phyloP scores from a whole-genome alignment of 2,113 vertebrate genomes.

The Ancistrus triradiatus region DNA sequence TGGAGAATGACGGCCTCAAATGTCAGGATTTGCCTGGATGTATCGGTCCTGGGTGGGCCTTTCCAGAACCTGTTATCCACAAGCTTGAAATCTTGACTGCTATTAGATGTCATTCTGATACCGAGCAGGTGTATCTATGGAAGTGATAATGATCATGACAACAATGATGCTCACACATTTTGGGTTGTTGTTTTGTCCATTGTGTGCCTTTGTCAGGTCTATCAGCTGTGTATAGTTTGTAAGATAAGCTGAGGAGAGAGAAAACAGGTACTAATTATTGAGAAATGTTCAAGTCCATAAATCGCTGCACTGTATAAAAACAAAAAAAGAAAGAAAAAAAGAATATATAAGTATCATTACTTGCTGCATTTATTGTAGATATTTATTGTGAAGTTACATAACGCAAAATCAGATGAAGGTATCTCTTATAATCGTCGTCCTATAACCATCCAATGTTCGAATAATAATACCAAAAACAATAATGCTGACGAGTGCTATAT shows the following conservation, averaged over 20 bases:
- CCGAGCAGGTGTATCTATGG: constrained; percentile 49
- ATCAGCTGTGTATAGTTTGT: constrained; percentile 75
- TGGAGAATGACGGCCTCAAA: constrained; percentile 31
- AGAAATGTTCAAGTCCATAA: constrained; percentile 51
- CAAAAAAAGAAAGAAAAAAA: constrained; percentile 27
- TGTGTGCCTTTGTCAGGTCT: constrained; percentile 77
- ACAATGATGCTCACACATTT: constrained; percentile 62
- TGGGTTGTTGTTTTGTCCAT: constrained; percentile 68
- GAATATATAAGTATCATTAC: constrained; percentile 65
- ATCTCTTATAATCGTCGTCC: constrained; percentile 37
- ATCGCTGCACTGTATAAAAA: constrained; percentile 42
- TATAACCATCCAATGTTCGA: constrained; percentile 27
- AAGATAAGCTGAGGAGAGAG: constrained; percentile 59
- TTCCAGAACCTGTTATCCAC: constrained; percentile 18
- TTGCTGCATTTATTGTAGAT: constrained; percentile 62
- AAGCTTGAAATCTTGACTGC: constrained; percentile 34
- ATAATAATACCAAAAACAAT: constrained; percentile 18
- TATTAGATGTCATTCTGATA: constrained; percentile 21
- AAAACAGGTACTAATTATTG: constrained; percentile 69
- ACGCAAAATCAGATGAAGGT: constrained; percentile 39
- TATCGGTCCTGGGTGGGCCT: constrained; percentile 10
- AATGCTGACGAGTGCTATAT: constrained; percentile 6
- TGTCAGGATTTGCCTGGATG: constrained; percentile 15
- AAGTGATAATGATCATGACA: constrained; percentile 53
- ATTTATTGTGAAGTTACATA: constrained; percentile 67